These are phyloP conservation scores for Lucilia sericata DNA, from an alignment of 1,140 invertebrate species.

Conservation along the genomic window DNA sequence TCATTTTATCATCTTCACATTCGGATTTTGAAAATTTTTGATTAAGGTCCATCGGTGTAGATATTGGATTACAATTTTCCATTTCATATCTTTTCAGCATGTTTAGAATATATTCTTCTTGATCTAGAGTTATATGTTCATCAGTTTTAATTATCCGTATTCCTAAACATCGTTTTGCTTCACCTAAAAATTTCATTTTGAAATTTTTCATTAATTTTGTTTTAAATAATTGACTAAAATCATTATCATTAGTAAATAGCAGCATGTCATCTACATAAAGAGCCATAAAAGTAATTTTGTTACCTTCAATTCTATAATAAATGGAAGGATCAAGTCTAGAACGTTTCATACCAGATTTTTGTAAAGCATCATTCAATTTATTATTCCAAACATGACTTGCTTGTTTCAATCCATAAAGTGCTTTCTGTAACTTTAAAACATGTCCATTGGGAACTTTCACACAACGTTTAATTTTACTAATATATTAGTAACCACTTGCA, in stretches of 20 bases:
- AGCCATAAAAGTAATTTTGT: slow-evolving; percentile 14
- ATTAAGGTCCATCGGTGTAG: background rate
- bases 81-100: background rate
- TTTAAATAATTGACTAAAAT: background rate
- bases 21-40: background rate
- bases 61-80: slow-evolving; percentile 1
- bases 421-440: slow-evolving; percentile 57
- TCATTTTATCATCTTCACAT: background rate
- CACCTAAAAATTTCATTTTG: background rate
- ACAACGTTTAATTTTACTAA: too few relatives aligned
- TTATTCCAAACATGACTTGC: slow-evolving; percentile 51
- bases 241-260: background rate
- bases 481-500: too few relatives aligned
- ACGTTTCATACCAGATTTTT: slow-evolving; percentile 46
- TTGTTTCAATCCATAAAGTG: slow-evolving; percentile 54
- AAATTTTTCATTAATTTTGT: background rate
- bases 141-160: background rate
- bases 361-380: slow-evolving; percentile 53
- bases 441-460: slow-evolving; percentile 43
- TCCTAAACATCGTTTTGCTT: background rate
- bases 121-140: background rate
- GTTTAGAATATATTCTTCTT: background rate
- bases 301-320: background rate
- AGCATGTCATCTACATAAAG: slow-evolving; percentile 44
- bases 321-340: slow-evolving; percentile 55